Evolutionary conservation across 2,888 invertebrate genomes (phyloP), one percentile per base, ranked within the genome.

Genomic region (Drosophila setosimentum): DNA sequence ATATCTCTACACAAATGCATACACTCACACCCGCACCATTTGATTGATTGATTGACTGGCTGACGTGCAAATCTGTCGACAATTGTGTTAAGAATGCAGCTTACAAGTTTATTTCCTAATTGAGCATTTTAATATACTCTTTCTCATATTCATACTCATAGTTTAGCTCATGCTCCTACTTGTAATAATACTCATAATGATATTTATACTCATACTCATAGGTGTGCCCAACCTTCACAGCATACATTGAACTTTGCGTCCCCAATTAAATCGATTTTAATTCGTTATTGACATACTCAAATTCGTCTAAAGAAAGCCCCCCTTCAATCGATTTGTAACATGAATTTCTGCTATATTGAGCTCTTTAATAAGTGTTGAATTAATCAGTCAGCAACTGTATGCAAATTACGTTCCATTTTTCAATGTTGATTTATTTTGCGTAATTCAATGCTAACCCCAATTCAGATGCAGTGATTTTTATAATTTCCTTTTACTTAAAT

Each of bases 1-100:
- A 37, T 7, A 37, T n/a, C n/a, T n/a, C 8, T 10, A 10, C 3
- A 21, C n/a, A 40, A 11, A 40, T 10, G 30, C 7, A 48, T 37
- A 57, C 42, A 49, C 24, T 37, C 7, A 51, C 27, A 30, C 29
- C 50, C 16, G 27, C 21, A 50, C 21, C 5, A 27, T n/a, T 37
- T 21, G 50, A 51, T 54, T 75, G 76, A 61, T 61, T 57, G 61
- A 78, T 27, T 45, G 64, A 64, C 54, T 51, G 71, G 53, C 64
- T 49, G 78, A 48, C 35, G 57, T 51, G 73, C 76, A 53, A 58
- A 51, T 33, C 54, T 53, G 30, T 48, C 27, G 24, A 30, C 21
- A 37, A 49, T 58, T 55, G 49, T 54, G 40, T 53, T 53, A 58
- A 70, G 70, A 62, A 48, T 71, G 40, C 60, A 37, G 27, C 61